These are phyloP conservation scores for Adelosebastes latens DNA, from an alignment of 2,797 vertebrate species.

Conservation along the genomic window DNA sequence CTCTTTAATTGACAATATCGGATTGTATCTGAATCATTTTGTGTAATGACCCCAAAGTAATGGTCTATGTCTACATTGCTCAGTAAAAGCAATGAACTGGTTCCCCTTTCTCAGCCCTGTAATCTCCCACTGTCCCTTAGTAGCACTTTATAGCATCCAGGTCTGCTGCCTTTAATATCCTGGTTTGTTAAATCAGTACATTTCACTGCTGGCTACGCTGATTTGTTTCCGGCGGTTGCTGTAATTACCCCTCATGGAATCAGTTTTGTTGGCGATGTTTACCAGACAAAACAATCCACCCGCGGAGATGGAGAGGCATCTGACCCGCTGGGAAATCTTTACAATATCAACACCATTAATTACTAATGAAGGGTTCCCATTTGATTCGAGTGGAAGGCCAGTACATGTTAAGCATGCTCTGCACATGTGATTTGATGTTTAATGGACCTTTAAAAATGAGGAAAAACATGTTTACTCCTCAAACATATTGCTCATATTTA, in stretches of 20 bases:
- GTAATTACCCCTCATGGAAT: slow-evolving; percentile 71
- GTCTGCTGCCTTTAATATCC: slow-evolving; percentile 68
- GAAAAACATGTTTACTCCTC: slow-evolving; percentile 1
- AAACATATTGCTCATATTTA: slow-evolving; percentile 20
- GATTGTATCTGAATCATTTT: slow-evolving; percentile 55
- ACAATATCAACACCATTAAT: slow-evolving; percentile 68
- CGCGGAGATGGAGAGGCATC: slow-evolving; percentile 54
- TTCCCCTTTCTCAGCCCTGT: slow-evolving; percentile 17
- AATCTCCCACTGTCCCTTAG: slow-evolving; percentile 51
- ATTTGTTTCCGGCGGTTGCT: slow-evolving; percentile 41
- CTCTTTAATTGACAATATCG: slow-evolving; percentile 38
- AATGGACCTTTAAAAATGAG: slow-evolving; percentile 30
- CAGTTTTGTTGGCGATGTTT: slow-evolving; percentile 54
- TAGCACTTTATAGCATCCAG: slow-evolving; percentile 48
- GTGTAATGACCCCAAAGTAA: slow-evolving; percentile 63
- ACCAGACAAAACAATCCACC: slow-evolving; percentile 53
- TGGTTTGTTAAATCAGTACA: slow-evolving; percentile 41
- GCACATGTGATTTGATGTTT: slow-evolving; percentile 16
- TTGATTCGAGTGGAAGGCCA: slow-evolving; percentile 17
- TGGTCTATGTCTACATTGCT: slow-evolving; percentile 47
- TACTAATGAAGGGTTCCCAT: slow-evolving; percentile 41
- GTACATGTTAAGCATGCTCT: slow-evolving; percentile 3
- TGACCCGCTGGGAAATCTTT: slow-evolving; percentile 62
- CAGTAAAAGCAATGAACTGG: slow-evolving; percentile 65
- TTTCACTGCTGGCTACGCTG: slow-evolving; percentile 46